phyloP scores from a whole-genome alignment of 1,140 invertebrate species.

The Micrasema minimum region DNA sequence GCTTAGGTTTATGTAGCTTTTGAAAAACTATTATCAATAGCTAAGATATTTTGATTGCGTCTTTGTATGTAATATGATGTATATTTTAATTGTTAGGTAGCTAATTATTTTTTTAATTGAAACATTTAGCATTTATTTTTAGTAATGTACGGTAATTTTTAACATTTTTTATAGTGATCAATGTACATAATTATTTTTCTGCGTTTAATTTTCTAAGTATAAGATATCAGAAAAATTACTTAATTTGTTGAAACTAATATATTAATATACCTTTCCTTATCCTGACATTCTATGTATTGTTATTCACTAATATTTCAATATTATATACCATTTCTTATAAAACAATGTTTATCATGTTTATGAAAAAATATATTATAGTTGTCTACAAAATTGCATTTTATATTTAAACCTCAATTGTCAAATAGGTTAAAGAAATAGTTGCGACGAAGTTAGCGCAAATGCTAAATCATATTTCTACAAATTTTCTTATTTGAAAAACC shows the following conservation, averaged over 20 bases:
- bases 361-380: slow-evolving; percentile 33
- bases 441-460: too few relatives aligned
- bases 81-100: slow-evolving; percentile 3
- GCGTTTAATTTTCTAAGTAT: background rate
- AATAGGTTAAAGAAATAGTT: background rate
- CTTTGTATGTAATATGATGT: background rate
- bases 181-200: slow-evolving; percentile 17
- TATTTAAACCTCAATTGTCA: background rate
- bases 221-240: slow-evolving; percentile 19
- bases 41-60: background rate
- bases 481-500: too few relatives aligned
- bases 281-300: slow-evolving; percentile 32
- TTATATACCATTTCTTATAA: slow-evolving; percentile 24
- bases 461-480: background rate
- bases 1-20: slow-evolving; percentile 10
- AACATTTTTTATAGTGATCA: background rate
- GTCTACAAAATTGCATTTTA: slow-evolving; percentile 7
- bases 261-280: slow-evolving; percentile 16
- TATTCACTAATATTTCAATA: slow-evolving; percentile 22
- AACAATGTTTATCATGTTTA: slow-evolving; percentile 22
- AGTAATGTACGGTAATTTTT: too few relatives aligned
- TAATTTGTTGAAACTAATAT: slow-evolving; percentile 9
- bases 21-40: background rate
- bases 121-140: too few relatives aligned
- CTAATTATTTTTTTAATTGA: slow-evolving; percentile 6